Evolutionary conservation across 2,113 vertebrate species (phyloP).

Genomic region (Ptyas mucosa): DNA sequence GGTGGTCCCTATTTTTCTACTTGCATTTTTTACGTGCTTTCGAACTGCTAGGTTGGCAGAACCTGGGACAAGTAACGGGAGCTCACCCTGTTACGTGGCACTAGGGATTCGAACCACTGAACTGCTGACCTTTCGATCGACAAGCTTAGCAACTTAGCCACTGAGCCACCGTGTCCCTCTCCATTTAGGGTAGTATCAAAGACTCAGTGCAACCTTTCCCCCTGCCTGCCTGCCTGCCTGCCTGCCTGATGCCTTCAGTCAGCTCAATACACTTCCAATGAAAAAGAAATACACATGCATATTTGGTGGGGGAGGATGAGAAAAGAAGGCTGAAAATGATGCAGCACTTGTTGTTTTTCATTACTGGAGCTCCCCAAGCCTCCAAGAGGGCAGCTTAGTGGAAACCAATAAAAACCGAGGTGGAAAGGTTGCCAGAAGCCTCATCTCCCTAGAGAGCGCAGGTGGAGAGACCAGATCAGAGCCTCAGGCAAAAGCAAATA

Average conservation of each 20-base stretch:
- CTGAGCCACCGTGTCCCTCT: too few relatives aligned
- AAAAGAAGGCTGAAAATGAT: accelerated
- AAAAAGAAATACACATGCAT: not conserved
- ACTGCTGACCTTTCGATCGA: too few relatives aligned
- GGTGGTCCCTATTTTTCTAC: too few relatives aligned
- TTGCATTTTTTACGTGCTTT: too few relatives aligned
- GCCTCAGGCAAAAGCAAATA: conserved; percentile 53
- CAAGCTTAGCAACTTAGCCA: too few relatives aligned
- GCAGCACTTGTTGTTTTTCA: conserved; percentile 28
- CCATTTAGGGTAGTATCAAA: not conserved
- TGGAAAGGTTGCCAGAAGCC: conserved; percentile 68
- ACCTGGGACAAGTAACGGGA: too few relatives aligned
- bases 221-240: not conserved
- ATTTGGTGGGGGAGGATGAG: not conserved
- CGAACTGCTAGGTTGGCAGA: too few relatives aligned
- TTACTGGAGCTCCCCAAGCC: conserved; percentile 62
- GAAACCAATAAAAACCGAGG: conserved; percentile 73
- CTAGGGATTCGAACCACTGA: too few relatives aligned
- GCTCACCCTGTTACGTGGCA: too few relatives aligned
- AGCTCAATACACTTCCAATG: not conserved
- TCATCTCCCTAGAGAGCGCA: conserved; percentile 75
- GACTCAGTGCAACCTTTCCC: too few relatives aligned
- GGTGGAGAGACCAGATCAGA: conserved; percentile 76
- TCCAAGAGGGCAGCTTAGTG: conserved; percentile 70
- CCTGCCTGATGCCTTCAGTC: not conserved